Evolutionary conservation across 92 coral and sea anemone species (phyloP), one percentile per base, ranked within the genome.

Genomic region (Palythoa heliodiscus): DNA sequence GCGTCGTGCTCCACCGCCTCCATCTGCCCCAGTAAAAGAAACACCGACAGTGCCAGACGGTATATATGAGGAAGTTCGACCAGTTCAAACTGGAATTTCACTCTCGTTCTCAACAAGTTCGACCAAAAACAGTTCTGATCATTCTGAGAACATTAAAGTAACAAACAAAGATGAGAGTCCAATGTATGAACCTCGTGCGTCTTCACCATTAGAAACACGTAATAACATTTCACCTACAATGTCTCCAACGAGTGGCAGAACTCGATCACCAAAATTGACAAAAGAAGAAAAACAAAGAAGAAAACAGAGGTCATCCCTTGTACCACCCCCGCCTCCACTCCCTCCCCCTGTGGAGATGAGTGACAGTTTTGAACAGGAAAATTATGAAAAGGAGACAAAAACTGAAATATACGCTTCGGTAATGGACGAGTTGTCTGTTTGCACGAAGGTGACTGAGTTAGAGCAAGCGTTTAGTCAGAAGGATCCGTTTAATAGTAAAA

Each of bases 261-360:
- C 78, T 74, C 89, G 73, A 70, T 75, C 76, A 20, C 66, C 88
- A 76, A 76, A 77, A 52, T 87, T 87, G 13, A 75, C 78, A 87
- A 87, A 77, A 78, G 76, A 77, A 87, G 87, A 77, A 83, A 77
- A 57, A 37, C 71, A 75, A 76, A 76, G 89, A 77, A 61, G 86
- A 29, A 71, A 86, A 50, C 82, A 86, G 11, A 77, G 88, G 54
- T 63, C 85, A 3, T 70, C 83, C 17, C 53, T 73, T 11, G 48
- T 84, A 77, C 93, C 93, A 10, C 94, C 98, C 9, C 97, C 98
- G 25, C 98, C 98, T 12, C 91, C 93, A 47, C 95, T 89, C 2
- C 98, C 98, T 12, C 95, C 95, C 20, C 85, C 84, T 60, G 88
- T 83, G 86, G 88, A 85, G 38, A 75, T 52, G 17, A 82, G 19